Conservation (phyloP, 1,140 invertebrate species). For the Stenopsyche tienmushanensis region DNA sequence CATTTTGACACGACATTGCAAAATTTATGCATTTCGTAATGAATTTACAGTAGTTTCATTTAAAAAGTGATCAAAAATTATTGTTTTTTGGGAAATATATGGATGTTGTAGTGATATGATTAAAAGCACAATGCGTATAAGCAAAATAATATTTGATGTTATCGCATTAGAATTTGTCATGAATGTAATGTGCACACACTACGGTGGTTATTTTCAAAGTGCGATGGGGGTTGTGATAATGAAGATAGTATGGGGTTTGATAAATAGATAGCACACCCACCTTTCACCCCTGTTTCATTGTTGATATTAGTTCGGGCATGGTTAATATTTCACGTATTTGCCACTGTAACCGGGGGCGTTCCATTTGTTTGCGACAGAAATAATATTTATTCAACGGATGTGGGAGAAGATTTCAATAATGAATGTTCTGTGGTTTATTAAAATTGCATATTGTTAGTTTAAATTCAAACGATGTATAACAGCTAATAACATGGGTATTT, state of each 20-base stretch:
- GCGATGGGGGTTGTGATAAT: background rate
- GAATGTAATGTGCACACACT: background rate
- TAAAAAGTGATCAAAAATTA: background rate
- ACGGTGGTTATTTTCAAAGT: background rate
- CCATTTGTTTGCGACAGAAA: background rate
- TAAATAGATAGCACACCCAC: too few species aligned
- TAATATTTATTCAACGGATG: background rate
- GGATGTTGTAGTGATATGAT: background rate
- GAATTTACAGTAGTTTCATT: background rate
- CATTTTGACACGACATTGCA: background rate
- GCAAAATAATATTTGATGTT: background rate
- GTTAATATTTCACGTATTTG: slow-evolving; percentile 12
- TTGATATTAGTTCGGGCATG: slow-evolving; percentile 23
- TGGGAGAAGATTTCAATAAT: too few species aligned
- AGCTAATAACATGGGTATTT: background rate
- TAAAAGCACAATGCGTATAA: background rate
- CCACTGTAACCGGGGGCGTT: background rate
- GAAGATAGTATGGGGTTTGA: too few species aligned
- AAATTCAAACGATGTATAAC: background rate
- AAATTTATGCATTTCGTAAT: background rate
- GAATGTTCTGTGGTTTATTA: too few species aligned
- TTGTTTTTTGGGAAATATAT: background rate
- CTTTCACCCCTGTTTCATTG: slow-evolving; percentile 12
- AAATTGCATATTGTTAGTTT: too few species aligned
- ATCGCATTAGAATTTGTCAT: background rate